Conservation (phyloP, 2,888 invertebrate genomes). For the Clusia tigrina region DNA sequence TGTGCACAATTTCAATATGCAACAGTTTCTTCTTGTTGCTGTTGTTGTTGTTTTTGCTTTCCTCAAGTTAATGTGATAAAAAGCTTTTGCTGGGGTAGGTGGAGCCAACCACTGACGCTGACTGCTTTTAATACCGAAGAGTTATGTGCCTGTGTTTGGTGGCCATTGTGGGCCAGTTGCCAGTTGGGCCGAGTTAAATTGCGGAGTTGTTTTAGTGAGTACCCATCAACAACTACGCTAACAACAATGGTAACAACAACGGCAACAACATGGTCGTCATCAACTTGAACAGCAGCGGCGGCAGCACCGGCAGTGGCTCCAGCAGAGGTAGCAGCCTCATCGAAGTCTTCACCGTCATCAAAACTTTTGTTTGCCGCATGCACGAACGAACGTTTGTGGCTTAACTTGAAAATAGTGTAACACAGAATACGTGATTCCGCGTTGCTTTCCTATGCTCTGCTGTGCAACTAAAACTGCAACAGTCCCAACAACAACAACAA, state of each 20-base stretch:
- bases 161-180: not conserved
- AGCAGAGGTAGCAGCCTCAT: not conserved
- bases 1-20: constrained; percentile 7
- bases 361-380: constrained; percentile 37
- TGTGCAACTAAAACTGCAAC: not conserved
- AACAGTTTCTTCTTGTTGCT: not conserved
- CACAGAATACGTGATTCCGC: constrained; percentile 63
- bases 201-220: not conserved
- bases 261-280: constrained; percentile 25
- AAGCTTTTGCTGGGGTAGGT: constrained; percentile 1
- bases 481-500: not conserved
- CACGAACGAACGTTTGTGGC: constrained; percentile 54
- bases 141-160: not conserved
- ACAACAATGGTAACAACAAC: constrained; percentile 19
- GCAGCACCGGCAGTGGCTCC: not conserved
- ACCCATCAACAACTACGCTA: constrained; percentile 30
- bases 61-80: not conserved
- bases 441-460: no score
- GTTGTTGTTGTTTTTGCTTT: not conserved
- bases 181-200: constrained; percentile 1
- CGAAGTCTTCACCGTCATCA: constrained; percentile 34
- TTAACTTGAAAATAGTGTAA: constrained; percentile 61
- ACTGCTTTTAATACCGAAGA: not conserved
- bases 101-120: not conserved
- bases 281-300: not conserved